Evolutionary conservation across 1,140 invertebrate species (phyloP).

Genomic region (Drosophila melanica): DNA sequence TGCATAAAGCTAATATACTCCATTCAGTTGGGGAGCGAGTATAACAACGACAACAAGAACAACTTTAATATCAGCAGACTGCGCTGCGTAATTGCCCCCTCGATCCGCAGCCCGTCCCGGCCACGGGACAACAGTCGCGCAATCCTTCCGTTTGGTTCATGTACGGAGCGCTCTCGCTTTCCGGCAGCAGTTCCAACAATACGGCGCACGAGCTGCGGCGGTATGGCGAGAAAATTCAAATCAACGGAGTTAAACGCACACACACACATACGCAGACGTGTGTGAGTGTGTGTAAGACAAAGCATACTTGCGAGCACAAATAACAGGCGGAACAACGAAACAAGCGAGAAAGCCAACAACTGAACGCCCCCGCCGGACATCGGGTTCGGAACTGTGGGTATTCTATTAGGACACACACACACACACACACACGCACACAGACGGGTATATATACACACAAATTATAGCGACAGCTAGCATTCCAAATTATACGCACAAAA

Average conservation of each 20-base stretch:
- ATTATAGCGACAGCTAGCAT: conserved; percentile 24
- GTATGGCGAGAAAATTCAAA: conserved; percentile 55
- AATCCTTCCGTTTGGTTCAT: conserved; percentile 66
- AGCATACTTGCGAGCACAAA: conserved; percentile 79
- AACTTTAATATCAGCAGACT: conserved; percentile 75
- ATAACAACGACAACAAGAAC: conserved; percentile 42
- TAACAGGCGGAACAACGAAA: conserved; percentile 66
- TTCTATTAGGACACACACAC: conserved; percentile 72
- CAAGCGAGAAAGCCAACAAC: conserved; percentile 55
- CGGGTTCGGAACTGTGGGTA: conserved; percentile 47
- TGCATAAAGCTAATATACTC: too few species aligned
- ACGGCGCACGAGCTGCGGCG: conserved; percentile 47
- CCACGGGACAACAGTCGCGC: conserved; percentile 23
- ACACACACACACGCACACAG: conserved; percentile 5
- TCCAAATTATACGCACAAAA: conserved; percentile 72
- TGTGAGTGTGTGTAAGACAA: conserved; percentile 58
- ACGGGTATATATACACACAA: neutral
- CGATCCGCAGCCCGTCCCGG: neutral
- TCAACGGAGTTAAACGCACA: conserved; percentile 73
- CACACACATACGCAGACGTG: conserved; percentile 7
- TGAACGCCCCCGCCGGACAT: conserved; percentile 44
- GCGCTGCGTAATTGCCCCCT: conserved; percentile 68
- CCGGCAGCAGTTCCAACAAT: conserved; percentile 66
- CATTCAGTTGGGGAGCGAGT: too few species aligned
- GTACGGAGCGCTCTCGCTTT: conserved; percentile 51